phyloP scores from a whole-genome alignment of 2,888 invertebrate genomes.

The Chirona hameri region DNA sequence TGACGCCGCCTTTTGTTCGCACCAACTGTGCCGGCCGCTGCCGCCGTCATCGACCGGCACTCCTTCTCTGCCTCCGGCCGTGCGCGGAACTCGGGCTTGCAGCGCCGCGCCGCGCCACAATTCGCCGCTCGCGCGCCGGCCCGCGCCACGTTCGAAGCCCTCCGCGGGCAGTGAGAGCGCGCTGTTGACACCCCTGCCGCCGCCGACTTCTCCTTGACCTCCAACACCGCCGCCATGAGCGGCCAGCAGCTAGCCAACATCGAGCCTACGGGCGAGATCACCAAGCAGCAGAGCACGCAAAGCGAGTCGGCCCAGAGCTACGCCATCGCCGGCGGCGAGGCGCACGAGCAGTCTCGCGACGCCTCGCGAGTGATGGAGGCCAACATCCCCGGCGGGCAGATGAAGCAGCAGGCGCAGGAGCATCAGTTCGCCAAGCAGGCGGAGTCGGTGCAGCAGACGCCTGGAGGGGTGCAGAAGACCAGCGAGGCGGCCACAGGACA shows the following conservation, averaged over 20 bases:
- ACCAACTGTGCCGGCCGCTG: background rate
- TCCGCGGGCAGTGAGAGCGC: background rate
- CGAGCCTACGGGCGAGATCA: background rate
- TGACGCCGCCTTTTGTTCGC: background rate
- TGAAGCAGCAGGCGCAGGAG: conserved; percentile 2
- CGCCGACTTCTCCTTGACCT: background rate
- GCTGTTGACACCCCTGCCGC: background rate
- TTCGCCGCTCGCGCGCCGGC: background rate
- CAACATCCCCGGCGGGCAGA: background rate
- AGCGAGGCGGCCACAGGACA: background rate
- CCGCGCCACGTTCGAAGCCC: background rate
- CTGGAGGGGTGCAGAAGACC: conserved; percentile 3
- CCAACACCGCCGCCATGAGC: background rate
- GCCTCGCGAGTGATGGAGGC: background rate
- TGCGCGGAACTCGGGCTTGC: background rate
- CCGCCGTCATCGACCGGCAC: background rate
- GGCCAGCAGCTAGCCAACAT: conserved; percentile 1
- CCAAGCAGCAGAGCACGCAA: conserved; percentile 2
- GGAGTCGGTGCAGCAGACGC: background rate
- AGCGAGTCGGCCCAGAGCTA: conserved; percentile 22
- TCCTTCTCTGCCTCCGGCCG: background rate
- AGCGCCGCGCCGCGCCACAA: background rate
- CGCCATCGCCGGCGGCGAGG: conserved; percentile 6
- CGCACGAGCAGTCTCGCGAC: background rate
- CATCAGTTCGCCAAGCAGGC: conserved; percentile 1